Evolutionary conservation across 2,113 vertebrate genomes (phyloP).

Genomic region (Hoplias malabaricus): DNA sequence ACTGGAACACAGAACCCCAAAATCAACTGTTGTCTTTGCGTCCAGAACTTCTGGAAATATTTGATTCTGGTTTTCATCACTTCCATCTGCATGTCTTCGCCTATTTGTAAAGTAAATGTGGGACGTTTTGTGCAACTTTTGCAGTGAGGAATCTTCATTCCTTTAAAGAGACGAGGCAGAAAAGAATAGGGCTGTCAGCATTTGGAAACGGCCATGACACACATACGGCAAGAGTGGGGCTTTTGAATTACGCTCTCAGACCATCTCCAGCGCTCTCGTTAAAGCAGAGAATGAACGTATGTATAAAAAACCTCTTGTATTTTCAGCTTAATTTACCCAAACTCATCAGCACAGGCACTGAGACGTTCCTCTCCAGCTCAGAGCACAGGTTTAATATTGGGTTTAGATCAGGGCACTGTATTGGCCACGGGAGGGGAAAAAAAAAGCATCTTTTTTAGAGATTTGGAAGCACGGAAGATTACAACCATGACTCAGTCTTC

Average conservation of each 20-base stretch:
- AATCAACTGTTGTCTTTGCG: not conserved
- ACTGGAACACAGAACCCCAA: not conserved
- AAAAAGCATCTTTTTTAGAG: too few species aligned
- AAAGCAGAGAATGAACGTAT: too few species aligned
- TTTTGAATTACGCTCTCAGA: too few species aligned
- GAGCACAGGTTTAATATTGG: not conserved
- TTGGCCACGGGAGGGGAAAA: too few species aligned
- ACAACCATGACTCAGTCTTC: too few species aligned
- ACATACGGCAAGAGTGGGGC: too few species aligned
- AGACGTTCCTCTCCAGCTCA: not conserved
- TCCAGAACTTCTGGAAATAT: slow-evolving; percentile 1
- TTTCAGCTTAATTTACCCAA: too few species aligned
- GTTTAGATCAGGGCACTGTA: not conserved
- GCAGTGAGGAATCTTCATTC: not conserved
- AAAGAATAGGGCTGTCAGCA: not conserved
- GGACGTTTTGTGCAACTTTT: not conserved
- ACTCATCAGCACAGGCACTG: not conserved
- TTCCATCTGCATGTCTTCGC: not conserved
- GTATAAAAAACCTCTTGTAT: too few species aligned
- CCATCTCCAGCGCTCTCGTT: too few species aligned
- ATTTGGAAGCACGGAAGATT: too few species aligned
- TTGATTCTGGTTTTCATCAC: not conserved
- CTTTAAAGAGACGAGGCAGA: not conserved
- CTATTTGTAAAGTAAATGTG: not conserved
- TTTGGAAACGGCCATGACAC: not conserved